phyloP scores from a whole-genome alignment of 2,888 invertebrate genomes.

The Caenorhabditis macrosperma region DNA sequence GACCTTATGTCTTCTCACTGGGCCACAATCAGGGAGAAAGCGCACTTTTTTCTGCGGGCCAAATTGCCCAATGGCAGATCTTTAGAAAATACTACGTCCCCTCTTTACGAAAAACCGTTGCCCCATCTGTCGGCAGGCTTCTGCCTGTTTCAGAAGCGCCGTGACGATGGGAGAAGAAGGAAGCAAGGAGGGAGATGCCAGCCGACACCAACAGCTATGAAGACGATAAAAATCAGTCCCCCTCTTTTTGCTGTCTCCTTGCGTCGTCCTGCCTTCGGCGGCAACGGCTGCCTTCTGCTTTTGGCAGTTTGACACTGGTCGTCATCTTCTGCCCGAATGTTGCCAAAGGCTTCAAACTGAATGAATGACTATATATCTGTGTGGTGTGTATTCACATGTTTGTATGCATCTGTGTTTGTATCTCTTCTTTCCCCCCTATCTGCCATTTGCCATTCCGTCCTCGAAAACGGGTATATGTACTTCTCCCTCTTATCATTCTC shows the following conservation, averaged over 20 bases:
- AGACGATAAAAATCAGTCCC: slow-evolving; percentile 56
- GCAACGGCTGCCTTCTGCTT: slow-evolving; percentile 25
- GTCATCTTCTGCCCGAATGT: slow-evolving; percentile 32
- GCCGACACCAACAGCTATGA: slow-evolving; percentile 4
- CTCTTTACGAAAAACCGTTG: slow-evolving; percentile 1
- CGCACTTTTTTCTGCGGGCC: slow-evolving; percentile 14
- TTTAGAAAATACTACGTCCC: too few relatives aligned
- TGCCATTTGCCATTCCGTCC: slow-evolving; percentile 46
- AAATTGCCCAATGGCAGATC: not conserved
- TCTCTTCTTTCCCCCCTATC: slow-evolving; percentile 12
- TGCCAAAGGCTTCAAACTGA: slow-evolving; percentile 55
- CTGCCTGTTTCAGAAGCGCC: slow-evolving; percentile 47
- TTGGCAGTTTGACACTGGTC: slow-evolving; percentile 56
- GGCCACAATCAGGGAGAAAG: slow-evolving; percentile 26
- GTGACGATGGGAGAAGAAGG: slow-evolving; percentile 32
- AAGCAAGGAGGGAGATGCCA: slow-evolving; percentile 20
- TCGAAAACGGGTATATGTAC: slow-evolving; percentile 59
- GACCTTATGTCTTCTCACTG: slow-evolving; percentile 51
- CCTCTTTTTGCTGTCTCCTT: slow-evolving; percentile 7
- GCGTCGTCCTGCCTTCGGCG: slow-evolving; percentile 14
- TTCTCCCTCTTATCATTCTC: slow-evolving; percentile 44
- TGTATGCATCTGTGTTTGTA: slow-evolving; percentile 52
- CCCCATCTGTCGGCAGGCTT: slow-evolving; percentile 27
- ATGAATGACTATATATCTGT: slow-evolving; percentile 52
- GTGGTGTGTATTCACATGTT: slow-evolving; percentile 46